phyloP scores from a whole-genome alignment of 2,113 vertebrate genomes.

The Cisticola juncidis region DNA sequence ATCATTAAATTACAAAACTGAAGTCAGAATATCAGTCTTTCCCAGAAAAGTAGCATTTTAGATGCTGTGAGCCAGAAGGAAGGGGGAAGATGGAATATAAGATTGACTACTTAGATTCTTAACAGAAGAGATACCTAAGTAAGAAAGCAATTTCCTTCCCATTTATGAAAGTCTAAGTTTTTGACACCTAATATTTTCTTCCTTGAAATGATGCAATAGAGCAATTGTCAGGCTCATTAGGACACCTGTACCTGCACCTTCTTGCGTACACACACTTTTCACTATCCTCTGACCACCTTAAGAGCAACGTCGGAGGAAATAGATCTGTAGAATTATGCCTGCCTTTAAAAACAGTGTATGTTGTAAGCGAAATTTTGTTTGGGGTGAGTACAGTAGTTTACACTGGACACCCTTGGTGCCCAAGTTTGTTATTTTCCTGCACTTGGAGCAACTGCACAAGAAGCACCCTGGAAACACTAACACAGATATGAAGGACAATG shows the following conservation, averaged over 20 bases:
- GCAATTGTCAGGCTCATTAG: slow-evolving; percentile 1
- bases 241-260: not conserved
- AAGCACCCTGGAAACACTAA: not conserved
- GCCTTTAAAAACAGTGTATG: not conserved
- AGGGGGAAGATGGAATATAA: not conserved
- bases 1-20: slow-evolving; percentile 86
- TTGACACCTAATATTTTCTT: not conserved
- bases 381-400: not conserved
- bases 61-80: slow-evolving; percentile 52
- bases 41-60: slow-evolving; percentile 77
- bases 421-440: not conserved
- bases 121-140: slow-evolving; percentile 34
- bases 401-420: not conserved
- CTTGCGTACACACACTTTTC: not conserved
- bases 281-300: not conserved
- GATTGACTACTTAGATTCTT: slow-evolving; percentile 36
- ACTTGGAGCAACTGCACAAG: not conserved
- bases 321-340: not conserved
- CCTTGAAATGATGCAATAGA: not conserved
- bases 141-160: slow-evolving; percentile 45
- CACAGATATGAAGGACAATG: not conserved
- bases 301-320: not conserved
- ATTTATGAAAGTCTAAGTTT: slow-evolving; percentile 6
- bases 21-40: slow-evolving; percentile 79
- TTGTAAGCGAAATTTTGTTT: not conserved